These are phyloP conservation scores for Caradrina clavipalpis DNA, from an alignment of 2,888 invertebrate genomes.

Conservation along the genomic window DNA sequence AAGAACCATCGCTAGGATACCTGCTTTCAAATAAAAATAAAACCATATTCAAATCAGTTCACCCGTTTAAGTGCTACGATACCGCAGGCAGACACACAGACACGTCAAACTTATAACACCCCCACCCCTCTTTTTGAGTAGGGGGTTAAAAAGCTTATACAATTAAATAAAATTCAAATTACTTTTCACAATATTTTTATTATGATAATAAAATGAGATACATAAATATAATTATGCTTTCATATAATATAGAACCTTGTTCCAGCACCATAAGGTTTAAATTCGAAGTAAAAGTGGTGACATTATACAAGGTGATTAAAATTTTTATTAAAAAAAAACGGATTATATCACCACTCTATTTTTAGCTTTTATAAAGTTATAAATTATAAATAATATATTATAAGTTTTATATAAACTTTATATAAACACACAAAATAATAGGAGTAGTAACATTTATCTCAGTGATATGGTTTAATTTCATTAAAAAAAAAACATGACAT, in stretches of 20 bases:
- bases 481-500: too few relatives aligned
- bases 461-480: not conserved
- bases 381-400: not conserved
- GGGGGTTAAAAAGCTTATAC: too few relatives aligned
- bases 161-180: not conserved
- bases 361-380: not conserved
- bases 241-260: slow-evolving; percentile 45
- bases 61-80: too few relatives aligned
- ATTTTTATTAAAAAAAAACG: not conserved
- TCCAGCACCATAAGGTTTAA: slow-evolving; percentile 58
- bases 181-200: slow-evolving; percentile 56
- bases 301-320: not conserved
- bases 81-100: too few relatives aligned
- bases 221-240: slow-evolving; percentile 33
- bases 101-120: too few relatives aligned
- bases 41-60: too few relatives aligned
- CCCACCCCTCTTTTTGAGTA: too few relatives aligned
- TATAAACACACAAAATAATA: not conserved
- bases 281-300: slow-evolving; percentile 32
- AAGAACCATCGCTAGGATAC: too few relatives aligned
- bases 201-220: slow-evolving; percentile 60
- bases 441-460: not conserved
- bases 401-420: not conserved
- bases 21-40: too few relatives aligned
- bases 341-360: not conserved